phyloP scores from a whole-genome alignment of 1,140 invertebrate species.

The Eriocheir sinensis region DNA sequence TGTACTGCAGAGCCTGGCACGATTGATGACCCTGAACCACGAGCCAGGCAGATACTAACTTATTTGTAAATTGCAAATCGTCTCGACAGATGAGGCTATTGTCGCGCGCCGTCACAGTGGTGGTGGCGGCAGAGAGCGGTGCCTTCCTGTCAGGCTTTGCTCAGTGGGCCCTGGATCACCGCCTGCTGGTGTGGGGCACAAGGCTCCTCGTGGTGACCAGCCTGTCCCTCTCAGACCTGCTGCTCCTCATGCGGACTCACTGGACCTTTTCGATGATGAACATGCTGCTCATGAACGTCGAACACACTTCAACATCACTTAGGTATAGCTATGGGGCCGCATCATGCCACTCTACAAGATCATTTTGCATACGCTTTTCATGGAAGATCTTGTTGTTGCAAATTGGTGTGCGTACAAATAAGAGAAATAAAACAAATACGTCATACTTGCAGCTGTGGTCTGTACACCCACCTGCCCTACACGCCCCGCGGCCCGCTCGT shows the following conservation, averaged over 20 bases:
- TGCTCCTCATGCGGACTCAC: background rate
- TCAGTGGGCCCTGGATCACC: background rate
- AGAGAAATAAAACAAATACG: no score
- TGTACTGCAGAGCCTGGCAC: no score
- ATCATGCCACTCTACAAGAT: no score
- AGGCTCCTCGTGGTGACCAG: conserved; percentile 33
- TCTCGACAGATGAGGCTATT: background rate
- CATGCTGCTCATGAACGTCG: conserved; percentile 30
- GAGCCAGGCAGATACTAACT: background rate
- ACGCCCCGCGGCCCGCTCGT: background rate
- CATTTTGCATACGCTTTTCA: no score
- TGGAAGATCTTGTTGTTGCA: no score
- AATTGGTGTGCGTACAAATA: no score
- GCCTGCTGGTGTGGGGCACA: conserved; percentile 42
- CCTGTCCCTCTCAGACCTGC: background rate
- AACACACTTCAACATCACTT: background rate
- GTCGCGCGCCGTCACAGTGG: background rate
- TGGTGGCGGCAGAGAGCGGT: background rate
- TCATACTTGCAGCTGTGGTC: background rate
- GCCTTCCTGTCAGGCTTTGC: background rate
- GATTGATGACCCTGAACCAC: background rate
- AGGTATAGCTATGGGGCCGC: no score
- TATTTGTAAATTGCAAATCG: no score
- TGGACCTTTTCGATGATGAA: conserved; percentile 61
- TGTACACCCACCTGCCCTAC: conserved; percentile 29